Evolutionary conservation across 2,113 vertebrate species (phyloP), one percentile per base, ranked within the genome.

Genomic region (Rhegmatorhina hoffmannsi): DNA sequence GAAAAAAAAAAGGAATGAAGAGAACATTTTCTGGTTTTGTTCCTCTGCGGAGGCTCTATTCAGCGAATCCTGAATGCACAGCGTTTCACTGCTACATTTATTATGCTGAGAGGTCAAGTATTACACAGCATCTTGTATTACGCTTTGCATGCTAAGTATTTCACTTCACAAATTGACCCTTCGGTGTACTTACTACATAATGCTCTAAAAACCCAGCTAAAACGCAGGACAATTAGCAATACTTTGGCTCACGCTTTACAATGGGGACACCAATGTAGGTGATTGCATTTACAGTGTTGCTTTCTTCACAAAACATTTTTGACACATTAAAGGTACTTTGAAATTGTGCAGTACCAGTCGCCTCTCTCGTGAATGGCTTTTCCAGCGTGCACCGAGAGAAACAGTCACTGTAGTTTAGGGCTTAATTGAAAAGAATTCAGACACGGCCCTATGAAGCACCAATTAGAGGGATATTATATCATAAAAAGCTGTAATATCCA

Each of bases 21-120:
- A 99, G 98, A 98, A 98, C 98, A 98, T 98, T 98, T 99, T 98
- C 97, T 97, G 98, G 98, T 98, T 98, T 99, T 99, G 99, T 98
- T 99, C 98, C 98, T 96, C 97, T 94, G 97, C 97, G 97, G 98
- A 98, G 98, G 98, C 98, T 98, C 99, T 98, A 99, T 99, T 99
- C 99, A 99, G 98, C 94, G 85, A 97, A 97, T 98, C 93, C 97
- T 99, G 99, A 99, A 99, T 99, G 98, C 98, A 98, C 98, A 98
- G 99, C 98, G 98, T 99, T 99, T 99, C 98, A 98, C 98, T 98
- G 98, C 98, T 99, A 98, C 98, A 98, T 99, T 99, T 99, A 99
- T 99, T 99, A 99, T 98, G 98, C 98, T 98, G 98, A 99, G 99
- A 99, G 99, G 99, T 99, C 99, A 99, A 99, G 99, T 99, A 99